Conservation (phyloP, 2,888 invertebrate species). For the Osmoderma eremita region DNA sequence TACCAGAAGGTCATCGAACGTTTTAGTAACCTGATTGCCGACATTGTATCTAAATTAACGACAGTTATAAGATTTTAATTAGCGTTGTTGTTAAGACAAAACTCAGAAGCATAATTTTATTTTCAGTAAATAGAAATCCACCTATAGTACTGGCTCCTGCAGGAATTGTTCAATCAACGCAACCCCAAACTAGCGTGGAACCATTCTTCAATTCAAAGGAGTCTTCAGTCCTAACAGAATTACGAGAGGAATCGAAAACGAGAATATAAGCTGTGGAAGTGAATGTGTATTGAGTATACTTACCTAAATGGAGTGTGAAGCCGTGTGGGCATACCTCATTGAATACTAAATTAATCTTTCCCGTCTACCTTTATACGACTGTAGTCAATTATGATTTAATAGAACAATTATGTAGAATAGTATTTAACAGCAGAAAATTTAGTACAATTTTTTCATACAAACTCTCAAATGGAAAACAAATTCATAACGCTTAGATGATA, state of each 20-base stretch:
- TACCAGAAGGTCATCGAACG: no score
- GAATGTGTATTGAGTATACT: background rate
- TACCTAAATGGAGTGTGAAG: no score
- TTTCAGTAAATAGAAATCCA: slow-evolving; percentile 61
- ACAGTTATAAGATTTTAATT: slow-evolving; percentile 2
- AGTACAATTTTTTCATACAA: no score
- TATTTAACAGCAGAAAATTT: background rate
- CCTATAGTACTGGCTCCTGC: slow-evolving; percentile 62
- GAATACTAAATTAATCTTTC: no score
- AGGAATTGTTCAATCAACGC: slow-evolving; percentile 64
- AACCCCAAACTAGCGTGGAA: slow-evolving; percentile 59
- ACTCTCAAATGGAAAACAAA: no score
- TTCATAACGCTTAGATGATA: no score
- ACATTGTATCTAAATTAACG: no score
- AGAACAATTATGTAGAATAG: slow-evolving; percentile 8
- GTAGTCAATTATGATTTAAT: background rate
- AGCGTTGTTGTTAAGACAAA: no score
- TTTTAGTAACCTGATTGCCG: no score
- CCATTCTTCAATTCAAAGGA: slow-evolving; percentile 64
- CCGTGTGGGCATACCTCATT: no score
- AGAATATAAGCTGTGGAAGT: slow-evolving; percentile 5
- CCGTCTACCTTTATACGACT: no score
- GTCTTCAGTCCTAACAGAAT: slow-evolving; percentile 59
- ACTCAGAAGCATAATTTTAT: no score
- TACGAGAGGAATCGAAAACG: slow-evolving; percentile 62